phyloP scores from a whole-genome alignment of 2,888 invertebrate genomes.

The Agriotes lineatus region DNA sequence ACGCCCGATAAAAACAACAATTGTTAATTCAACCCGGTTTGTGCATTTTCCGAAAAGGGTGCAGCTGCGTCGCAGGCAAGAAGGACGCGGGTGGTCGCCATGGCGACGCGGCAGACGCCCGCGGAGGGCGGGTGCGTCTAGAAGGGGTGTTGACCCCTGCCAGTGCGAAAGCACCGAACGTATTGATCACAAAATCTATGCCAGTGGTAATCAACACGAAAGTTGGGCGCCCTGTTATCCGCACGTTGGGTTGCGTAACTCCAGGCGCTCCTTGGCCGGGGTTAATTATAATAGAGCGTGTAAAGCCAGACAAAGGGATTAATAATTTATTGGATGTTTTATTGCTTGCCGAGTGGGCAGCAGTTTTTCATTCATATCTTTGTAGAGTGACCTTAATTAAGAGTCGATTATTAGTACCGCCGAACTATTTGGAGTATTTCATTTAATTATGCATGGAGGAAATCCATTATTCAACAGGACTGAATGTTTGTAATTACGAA shows the following conservation, averaged over 20 bases:
- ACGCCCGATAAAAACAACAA: neutral
- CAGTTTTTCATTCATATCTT: no score
- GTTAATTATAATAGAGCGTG: no score
- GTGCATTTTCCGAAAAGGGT: slow-evolving; percentile 17
- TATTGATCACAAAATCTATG: slow-evolving; percentile 52
- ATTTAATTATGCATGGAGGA: no score
- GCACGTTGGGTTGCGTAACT: neutral
- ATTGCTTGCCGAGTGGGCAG: no score
- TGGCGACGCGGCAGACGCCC: slow-evolving; percentile 64
- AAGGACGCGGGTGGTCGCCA: slow-evolving; percentile 62
- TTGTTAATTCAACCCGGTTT: slow-evolving; percentile 12
- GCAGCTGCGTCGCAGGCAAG: slow-evolving; percentile 20
- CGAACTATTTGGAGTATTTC: no score
- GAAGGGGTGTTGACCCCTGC: slow-evolving; percentile 66
- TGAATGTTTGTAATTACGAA: no score
- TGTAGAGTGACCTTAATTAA: no score
- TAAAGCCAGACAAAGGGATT: no score
- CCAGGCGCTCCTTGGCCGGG: neutral
- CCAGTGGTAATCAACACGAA: slow-evolving; percentile 45
- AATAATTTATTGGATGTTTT: no score
- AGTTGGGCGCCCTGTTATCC: neutral
- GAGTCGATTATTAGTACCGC: no score
- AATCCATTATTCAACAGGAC: no score
- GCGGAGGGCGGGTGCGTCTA: slow-evolving; percentile 62
- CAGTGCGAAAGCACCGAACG: slow-evolving; percentile 44